Evolutionary conservation across 2,888 invertebrate genomes (phyloP).

Genomic region (Aelia acuminata): DNA sequence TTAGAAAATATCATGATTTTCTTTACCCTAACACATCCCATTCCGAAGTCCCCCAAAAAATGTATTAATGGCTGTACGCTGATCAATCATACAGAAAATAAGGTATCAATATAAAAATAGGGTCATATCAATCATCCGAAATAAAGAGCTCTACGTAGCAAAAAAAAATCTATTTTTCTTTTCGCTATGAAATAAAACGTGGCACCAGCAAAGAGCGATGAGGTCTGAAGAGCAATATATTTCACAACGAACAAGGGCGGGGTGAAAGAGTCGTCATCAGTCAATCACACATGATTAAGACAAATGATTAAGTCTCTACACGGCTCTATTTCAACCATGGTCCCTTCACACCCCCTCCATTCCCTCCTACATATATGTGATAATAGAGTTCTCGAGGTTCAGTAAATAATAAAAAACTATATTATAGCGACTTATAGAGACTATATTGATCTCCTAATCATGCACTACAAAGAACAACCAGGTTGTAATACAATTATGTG

Average conservation of each 20-base stretch:
- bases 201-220: background rate
- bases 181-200: background rate
- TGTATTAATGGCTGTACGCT: background rate
- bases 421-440: too few species aligned
- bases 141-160: background rate
- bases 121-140: background rate
- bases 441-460: too few species aligned
- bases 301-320: background rate
- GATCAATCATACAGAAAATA: background rate
- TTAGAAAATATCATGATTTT: background rate
- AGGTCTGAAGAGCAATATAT: background rate
- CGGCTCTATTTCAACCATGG: background rate
- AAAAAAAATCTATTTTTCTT: background rate
- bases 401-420: too few species aligned
- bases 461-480: too few species aligned
- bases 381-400: too few species aligned
- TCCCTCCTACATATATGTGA: background rate
- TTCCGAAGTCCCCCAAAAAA: background rate
- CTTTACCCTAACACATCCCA: background rate
- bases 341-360: background rate
- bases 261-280: background rate
- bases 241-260: background rate
- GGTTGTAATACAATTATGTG: too few species aligned
- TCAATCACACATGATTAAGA: conserved; percentile 11
- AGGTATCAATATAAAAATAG: background rate